Percentiles rank a stretch among this genome's conserved stretches.
phyloP scores from a whole-genome alignment of 1,140 invertebrate species.

The Diploscapter pachys region DNA sequence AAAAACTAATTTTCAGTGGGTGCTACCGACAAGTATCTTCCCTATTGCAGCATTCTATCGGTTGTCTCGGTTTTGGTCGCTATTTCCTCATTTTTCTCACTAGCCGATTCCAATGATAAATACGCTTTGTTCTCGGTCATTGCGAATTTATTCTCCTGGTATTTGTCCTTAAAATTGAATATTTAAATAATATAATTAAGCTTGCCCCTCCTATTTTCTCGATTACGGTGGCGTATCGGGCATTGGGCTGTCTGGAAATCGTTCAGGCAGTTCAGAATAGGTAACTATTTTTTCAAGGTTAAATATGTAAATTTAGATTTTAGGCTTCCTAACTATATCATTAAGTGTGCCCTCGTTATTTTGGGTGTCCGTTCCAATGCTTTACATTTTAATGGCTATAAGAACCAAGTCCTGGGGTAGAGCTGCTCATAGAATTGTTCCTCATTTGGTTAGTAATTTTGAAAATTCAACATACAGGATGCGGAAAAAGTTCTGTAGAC shows the following conservation, averaged over 20 bases:
- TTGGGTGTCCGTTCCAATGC: slow-evolving; percentile 39
- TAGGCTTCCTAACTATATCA: slow-evolving; percentile 37
- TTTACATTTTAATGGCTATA: slow-evolving; percentile 45
- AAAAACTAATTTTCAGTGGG: slow-evolving; percentile 20
- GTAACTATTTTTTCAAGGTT: slow-evolving; percentile 21
- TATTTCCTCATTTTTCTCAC: slow-evolving; percentile 41
- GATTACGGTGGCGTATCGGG: slow-evolving; percentile 41
- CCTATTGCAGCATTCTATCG: slow-evolving; percentile 48
- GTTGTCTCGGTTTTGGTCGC: slow-evolving; percentile 46
- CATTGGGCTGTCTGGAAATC: slow-evolving; percentile 46
- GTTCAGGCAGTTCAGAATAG: slow-evolving; percentile 39
- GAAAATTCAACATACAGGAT: no score
- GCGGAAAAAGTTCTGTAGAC: no score
- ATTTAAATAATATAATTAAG: slow-evolving; percentile 30
- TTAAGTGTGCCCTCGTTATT: slow-evolving; percentile 41
- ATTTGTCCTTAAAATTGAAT: slow-evolving; percentile 10
- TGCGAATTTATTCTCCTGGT: slow-evolving; percentile 49
- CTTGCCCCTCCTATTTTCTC: slow-evolving; percentile 41
- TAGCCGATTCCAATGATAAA: slow-evolving; percentile 43
- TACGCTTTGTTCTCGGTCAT: slow-evolving; percentile 43
- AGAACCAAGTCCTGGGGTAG: slow-evolving; percentile 2
- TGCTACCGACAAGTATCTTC: slow-evolving; percentile 29
- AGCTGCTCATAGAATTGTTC: slow-evolving; percentile 38
- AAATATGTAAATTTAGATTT: background rate
- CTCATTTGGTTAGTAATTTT: slow-evolving; percentile 38